A percentile compares a stretch with the other conserved stretches of the same genome.
Evolutionary conservation across 2,797 vertebrate genomes (phyloP).

Genomic region (Rhinoraja longicauda): DNA sequence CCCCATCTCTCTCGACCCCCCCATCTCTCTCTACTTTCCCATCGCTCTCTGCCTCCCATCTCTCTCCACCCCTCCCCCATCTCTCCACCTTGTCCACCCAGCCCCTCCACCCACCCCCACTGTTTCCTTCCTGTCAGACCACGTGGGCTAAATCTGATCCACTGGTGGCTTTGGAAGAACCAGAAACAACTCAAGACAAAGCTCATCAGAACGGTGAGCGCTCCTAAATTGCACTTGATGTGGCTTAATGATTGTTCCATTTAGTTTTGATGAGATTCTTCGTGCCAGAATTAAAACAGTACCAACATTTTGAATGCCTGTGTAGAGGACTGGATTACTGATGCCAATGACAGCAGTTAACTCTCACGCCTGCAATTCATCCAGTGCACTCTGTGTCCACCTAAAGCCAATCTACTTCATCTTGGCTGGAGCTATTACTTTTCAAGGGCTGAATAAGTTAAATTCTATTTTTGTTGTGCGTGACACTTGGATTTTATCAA

Average conservation of each 20-base stretch:
- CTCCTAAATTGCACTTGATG: not conserved
- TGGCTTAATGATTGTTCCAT: not conserved
- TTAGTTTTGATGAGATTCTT: not conserved
- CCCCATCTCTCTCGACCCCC: too few relatives aligned
- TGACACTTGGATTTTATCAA: not conserved
- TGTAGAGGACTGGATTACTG: not conserved
- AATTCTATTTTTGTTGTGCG: not conserved
- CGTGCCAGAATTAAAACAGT: not conserved
- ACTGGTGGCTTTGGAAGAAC: not conserved
- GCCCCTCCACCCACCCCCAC: too few relatives aligned
- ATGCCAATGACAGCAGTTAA: not conserved
- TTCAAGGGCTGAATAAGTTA: not conserved
- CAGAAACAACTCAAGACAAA: not conserved
- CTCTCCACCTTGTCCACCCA: too few relatives aligned
- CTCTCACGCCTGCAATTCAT: not conserved
- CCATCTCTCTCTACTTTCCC: too few relatives aligned
- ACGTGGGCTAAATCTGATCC: not conserved
- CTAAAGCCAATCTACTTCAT: not conserved
- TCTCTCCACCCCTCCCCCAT: too few relatives aligned
- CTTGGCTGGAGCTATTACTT: not conserved
- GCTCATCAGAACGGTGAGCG: not conserved
- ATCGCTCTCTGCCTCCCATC: too few relatives aligned
- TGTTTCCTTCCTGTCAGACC: not conserved
- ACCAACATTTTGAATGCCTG: not conserved
- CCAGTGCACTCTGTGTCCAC: not conserved